Evolutionary conservation across 2,113 vertebrate species (phyloP), one percentile per base, ranked within the genome.

Genomic region (Gymnarchus niloticus): DNA sequence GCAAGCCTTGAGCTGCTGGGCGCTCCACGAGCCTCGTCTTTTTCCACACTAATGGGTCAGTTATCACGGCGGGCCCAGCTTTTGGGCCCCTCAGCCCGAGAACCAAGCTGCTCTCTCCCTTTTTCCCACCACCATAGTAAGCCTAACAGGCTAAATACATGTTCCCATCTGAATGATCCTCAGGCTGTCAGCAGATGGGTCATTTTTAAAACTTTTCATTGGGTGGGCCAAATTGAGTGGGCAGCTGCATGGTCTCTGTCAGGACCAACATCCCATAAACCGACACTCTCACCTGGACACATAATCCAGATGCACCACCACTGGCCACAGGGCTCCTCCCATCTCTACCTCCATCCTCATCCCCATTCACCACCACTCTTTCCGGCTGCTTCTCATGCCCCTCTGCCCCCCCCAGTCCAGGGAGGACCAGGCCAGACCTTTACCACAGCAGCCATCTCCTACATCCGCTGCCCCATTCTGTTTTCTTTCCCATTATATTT

Each of bases 401-500:
- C 44, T 28, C 44, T 21, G 46, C 25, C 44, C 57, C 23, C 57
- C 9, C 48, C 46, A 25, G 7, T 5, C 17, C 44, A 0, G 23
- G 49, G 37, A 17, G 9, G 23, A 7, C 10, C 7, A 33, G 10
- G 56, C 57, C 9, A 23, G 46, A 17, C n/a, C 21, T 23, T 21
- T 41, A 51, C 56, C 46, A 49, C 56, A 10, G 6, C 46, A 59
- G 41, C 28, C 59, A 33, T 37, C 25, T 37, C 65, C 84, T 8
- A 33, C 28, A 28, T 28, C 48, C 49, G 2, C 25, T 56, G 19
- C 49, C 78, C 51, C 85, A 3, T 44, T 51, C 44, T 86, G 85
- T 86, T 86, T 86, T 86, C 37, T 19, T 51, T 65, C 85, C 92
- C 93, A 94, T 94, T 92, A 93, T 93, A 92, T 92, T 93, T 93